Conservation (phyloP, 2,797 vertebrate genomes). For the Danio tinwini region DNA sequence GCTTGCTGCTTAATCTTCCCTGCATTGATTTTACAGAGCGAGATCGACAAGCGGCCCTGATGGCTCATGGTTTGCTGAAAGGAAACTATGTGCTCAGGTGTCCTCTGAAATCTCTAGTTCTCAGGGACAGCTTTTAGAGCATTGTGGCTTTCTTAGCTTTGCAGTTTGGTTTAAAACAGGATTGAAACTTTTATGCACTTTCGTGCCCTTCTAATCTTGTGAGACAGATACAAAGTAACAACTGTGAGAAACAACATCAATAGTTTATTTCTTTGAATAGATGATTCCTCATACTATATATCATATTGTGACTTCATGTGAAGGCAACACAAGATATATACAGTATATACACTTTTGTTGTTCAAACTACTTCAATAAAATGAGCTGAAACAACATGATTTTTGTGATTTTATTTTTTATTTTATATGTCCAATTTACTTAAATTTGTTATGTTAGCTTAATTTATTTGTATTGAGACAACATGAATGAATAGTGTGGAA, state of each 20-base stretch:
- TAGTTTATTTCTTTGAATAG: too few relatives aligned
- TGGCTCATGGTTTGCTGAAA: conserved; percentile 32
- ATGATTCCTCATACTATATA: too few relatives aligned
- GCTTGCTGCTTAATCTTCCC: conserved; percentile 59
- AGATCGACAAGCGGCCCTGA: conserved; percentile 51
- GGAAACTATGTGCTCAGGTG: conserved; percentile 53
- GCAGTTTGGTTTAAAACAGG: background rate
- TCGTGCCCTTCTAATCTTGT: background rate
- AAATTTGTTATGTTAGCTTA: too few relatives aligned
- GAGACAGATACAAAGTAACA: background rate
- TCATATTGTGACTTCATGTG: too few relatives aligned
- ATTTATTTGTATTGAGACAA: too few relatives aligned
- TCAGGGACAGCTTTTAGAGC: conserved; percentile 25
- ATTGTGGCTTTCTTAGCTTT: conserved; percentile 1
- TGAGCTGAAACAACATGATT: too few relatives aligned
- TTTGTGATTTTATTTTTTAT: too few relatives aligned
- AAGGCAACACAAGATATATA: too few relatives aligned
- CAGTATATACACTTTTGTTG: too few relatives aligned
- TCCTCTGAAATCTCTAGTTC: conserved; percentile 34
- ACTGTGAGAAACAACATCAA: background rate
- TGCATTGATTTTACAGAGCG: conserved; percentile 53
- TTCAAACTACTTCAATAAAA: too few relatives aligned
- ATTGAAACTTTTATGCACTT: background rate
- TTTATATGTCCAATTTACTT: too few relatives aligned
- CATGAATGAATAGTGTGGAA: too few relatives aligned